Percentiles rank a stretch among this genome's conserved stretches.
Conservation (phyloP, 2,888 invertebrate genomes). For the Parnassius orleans region DNA sequence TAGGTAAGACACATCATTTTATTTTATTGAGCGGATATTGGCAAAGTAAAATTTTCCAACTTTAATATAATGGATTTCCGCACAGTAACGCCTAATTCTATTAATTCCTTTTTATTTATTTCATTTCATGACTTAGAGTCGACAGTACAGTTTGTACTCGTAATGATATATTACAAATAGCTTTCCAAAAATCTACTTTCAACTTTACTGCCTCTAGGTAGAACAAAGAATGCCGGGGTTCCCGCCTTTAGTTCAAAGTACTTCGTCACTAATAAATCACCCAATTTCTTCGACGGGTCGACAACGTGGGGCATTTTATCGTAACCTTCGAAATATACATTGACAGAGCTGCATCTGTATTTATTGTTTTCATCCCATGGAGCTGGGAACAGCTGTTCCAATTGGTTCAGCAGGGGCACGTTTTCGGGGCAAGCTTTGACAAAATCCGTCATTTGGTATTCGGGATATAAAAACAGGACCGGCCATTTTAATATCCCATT, state of each 20-base stretch:
- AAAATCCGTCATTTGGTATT: conserved; percentile 92
- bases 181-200: conserved; percentile 81
- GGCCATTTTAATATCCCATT: conserved; percentile 89
- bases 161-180: conserved; percentile 49
- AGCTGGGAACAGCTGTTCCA: conserved; percentile 84
- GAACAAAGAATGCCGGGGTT: conserved; percentile 83
- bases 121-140: too few species aligned
- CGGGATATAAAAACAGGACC: conserved; percentile 93
- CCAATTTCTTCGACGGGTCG: conserved; percentile 77
- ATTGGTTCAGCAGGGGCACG: conserved; percentile 72
- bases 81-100: too few species aligned
- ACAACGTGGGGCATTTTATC: conserved; percentile 82
- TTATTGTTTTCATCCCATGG: conserved; percentile 86
- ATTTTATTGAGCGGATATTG: too few species aligned
- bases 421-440: conserved; percentile 90
- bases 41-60: too few species aligned
- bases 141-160: too few species aligned
- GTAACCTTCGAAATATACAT: conserved; percentile 88
- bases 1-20: too few species aligned
- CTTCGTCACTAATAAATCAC: conserved; percentile 80
- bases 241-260: conserved; percentile 83
- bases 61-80: too few species aligned
- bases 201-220: conserved; percentile 78
- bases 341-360: conserved; percentile 82
- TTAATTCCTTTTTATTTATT: too few species aligned